A percentile compares a stretch with the other conserved stretches of the same genome.
Conservation (phyloP, 1,140 invertebrate genomes). For the Popillia japonica region DNA sequence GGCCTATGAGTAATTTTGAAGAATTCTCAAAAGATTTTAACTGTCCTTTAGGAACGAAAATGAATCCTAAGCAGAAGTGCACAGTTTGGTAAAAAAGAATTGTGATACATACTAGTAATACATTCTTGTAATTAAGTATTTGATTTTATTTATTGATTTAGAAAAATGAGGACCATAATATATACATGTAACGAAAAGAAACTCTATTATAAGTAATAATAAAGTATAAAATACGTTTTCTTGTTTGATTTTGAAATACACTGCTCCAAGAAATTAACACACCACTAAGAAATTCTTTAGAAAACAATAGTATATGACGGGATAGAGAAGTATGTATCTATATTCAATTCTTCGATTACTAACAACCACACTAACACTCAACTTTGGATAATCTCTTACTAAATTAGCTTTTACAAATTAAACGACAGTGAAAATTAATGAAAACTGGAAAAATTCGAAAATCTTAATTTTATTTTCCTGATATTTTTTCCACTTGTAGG, state of each 20-base stretch:
- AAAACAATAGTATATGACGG: no score
- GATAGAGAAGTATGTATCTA: no score
- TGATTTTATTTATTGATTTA: slow-evolving; percentile 34
- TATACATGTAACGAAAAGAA: neutral
- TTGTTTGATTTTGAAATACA: neutral
- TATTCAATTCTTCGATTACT: no score
- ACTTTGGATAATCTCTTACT: no score
- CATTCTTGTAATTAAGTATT: neutral
- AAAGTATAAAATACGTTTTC: slow-evolving; percentile 11
- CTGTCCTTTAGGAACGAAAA: slow-evolving; percentile 79
- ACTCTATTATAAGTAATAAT: neutral
- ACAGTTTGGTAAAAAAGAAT: slow-evolving; percentile 50
- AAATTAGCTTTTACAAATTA: no score
- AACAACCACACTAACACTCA: no score
- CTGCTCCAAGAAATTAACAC: no score
- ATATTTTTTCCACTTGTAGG: no score
- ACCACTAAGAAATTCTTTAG: no score
- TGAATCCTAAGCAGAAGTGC: slow-evolving; percentile 76
- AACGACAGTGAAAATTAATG: no score
- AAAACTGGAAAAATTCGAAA: no score
- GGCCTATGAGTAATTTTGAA: slow-evolving; percentile 87
- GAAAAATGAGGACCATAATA: neutral
- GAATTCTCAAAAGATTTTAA: slow-evolving; percentile 89
- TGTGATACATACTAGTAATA: slow-evolving; percentile 30
- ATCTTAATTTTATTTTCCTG: no score